Evolutionary conservation across 2,888 invertebrate genomes (phyloP).

Genomic region (Augiades crinisus): DNA sequence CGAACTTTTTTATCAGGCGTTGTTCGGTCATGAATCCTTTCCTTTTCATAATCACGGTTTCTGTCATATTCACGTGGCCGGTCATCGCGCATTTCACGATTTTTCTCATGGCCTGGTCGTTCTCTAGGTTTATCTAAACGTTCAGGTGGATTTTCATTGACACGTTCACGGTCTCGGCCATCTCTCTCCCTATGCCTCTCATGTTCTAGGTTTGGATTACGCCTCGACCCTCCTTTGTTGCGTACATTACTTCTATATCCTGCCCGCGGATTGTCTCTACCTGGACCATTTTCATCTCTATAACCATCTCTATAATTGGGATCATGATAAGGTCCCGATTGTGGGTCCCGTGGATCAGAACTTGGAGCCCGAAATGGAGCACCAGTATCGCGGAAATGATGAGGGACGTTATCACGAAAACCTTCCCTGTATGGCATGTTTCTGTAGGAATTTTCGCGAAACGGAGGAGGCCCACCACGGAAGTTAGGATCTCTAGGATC

Average conservation of each 20-base stretch:
- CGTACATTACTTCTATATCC: constrained; percentile 55
- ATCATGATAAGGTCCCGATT: constrained; percentile 55
- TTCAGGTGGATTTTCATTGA: constrained; percentile 59
- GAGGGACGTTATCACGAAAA: constrained; percentile 62
- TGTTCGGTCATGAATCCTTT: constrained; percentile 56
- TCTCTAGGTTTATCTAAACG: constrained; percentile 68
- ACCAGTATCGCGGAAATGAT: constrained; percentile 60
- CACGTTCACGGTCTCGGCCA: constrained; percentile 64
- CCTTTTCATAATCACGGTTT: constrained; percentile 61
- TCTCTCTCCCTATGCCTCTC: constrained; percentile 69
- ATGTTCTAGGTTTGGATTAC: constrained; percentile 60
- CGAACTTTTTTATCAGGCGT: constrained; percentile 67
- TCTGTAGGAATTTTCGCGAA: constrained; percentile 60
- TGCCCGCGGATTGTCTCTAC: constrained; percentile 54
- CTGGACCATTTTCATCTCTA: constrained; percentile 57
- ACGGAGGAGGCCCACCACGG: constrained; percentile 57
- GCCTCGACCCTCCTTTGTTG: constrained; percentile 56
- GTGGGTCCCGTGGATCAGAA: constrained; percentile 58
- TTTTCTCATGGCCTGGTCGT: constrained; percentile 55
- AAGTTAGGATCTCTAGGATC: constrained; percentile 62
- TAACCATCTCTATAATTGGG: constrained; percentile 63
- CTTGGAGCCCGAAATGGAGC: constrained; percentile 63
- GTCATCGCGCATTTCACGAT: constrained; percentile 54
- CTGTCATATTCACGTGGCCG: constrained; percentile 54
- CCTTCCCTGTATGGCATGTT: constrained; percentile 63